Evolutionary conservation across 2,888 invertebrate species (phyloP), one percentile per base, ranked within the genome.

Genomic region (Synergus umbraculus): DNA sequence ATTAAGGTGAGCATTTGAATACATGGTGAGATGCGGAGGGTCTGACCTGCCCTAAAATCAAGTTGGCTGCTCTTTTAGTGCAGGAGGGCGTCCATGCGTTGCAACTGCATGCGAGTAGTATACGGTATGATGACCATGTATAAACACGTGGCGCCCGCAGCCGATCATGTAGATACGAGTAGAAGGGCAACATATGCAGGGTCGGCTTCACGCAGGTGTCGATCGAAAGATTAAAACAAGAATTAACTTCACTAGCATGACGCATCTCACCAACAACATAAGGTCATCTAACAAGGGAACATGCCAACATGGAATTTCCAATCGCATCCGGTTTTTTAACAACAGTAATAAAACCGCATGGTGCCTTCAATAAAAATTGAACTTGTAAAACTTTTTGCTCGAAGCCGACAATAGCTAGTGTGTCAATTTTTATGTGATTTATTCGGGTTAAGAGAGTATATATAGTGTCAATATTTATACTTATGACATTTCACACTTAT

Each of bases 81-180:
- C 37, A 54, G 73, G n/a, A 54, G 73, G 37, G 37, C 54, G n/a
- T n/a, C 37, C 54, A 54, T 73, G 73, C 69, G 46, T 44, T 9
- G 46, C 69, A n/a, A 73, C 49, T 73, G 37, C 73, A 69, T 69
- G 18, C 43, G 67, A 44, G 8, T 15, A 43, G 15, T 15, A 43
- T 44, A 18, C 37, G 37, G 46, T 29, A 46, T 43, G 49, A 69
- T 69, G 46, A 46, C 13, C 46, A 69, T 69, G 67, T 67, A 29
- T 49, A 73, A 73, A 73, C 73, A 73, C 73, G 73, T 73, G 73
- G 73, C 73, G 54, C 73, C 73, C 73, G 73, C 73, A 73, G 73
- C 54, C 54, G 73, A 73, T 73, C 73, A 54, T 37, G 49, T 54
- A 69, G 54, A 69, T 49, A 37, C 49, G 46, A 46, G 15, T 66